Base-by-base conservation (phyloP, 2,797 vertebrate genomes). In the Melopsittacus undulatus region DNA sequence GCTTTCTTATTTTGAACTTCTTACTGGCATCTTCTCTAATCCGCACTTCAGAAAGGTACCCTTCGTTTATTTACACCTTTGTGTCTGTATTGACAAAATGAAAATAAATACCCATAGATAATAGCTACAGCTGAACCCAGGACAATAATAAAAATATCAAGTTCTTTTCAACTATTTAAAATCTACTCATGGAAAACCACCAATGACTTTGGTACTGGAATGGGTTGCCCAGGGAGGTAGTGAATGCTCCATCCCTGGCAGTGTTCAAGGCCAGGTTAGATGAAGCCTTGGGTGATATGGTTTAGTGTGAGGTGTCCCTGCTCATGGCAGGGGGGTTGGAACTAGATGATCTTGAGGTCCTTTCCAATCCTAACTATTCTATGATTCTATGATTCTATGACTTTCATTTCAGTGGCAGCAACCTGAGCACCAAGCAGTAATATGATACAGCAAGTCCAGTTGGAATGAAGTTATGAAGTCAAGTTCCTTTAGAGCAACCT, bases 81-180 rank as follows among this genome's bases (percentile, higher is more conserved):
- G 5, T 17, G 13, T 40, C 26, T 0, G 0, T 6, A 21, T 23
- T 61, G 18, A 19, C 42, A 17, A 86, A 91, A 78, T 51, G 0
- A 46, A n/a, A 88, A 68, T 46, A 87, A 79, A 85, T 30, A 18
- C 19, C 32, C 0, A 0, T 1, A 62, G 38, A 51, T 42, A 81
- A 26, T 36, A 59, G 23, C 15, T 36, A 59, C 15, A 59, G 56
- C n/a, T 59, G 56, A 59, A 36, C 15, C 15, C n/a, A 59, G 23
- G 23, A 24, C 56, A 59, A 26, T 17, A 36, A 78, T 15, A 78
- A 51, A 91, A 78, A 51, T 18, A 34, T 19, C 6, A 42, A 42
- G n/a, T 42, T 72, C 1, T 59, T 63, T 76, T 49, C 38, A 85
- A 62, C 22, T 75, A 23, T 48, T 77, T 78, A 83, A 51, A 15